Conservation (phyloP, 2,113 vertebrate species). For the Cardinalis cardinalis region DNA sequence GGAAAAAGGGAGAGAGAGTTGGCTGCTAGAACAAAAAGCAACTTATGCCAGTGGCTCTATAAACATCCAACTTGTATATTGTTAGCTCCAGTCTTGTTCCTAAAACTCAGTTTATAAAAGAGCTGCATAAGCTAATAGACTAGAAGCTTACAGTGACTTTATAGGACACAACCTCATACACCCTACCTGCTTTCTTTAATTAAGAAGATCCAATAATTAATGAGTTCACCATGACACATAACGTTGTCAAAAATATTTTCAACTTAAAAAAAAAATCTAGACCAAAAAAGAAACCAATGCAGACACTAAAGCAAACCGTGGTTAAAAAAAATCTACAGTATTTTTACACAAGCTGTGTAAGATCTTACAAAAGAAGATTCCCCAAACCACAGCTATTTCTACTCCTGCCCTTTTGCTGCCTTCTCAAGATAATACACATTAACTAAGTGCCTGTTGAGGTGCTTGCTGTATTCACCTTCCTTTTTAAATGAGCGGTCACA, state of each 20-base stretch:
- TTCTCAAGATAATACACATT: constrained; percentile 93
- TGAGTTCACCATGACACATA: constrained; percentile 34
- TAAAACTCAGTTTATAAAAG: constrained; percentile 10
- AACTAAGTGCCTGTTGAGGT: constrained; percentile 93
- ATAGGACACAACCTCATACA: constrained; percentile 17
- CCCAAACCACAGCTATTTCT: constrained; percentile 14
- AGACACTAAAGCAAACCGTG: constrained; percentile 51
- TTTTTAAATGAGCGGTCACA: constrained; percentile 90
- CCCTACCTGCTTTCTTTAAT: constrained; percentile 29
- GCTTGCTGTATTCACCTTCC: constrained; percentile 89
- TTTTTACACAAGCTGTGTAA: constrained; percentile 61
- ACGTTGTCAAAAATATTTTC: constrained; percentile 46
- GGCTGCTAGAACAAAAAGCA: constrained; percentile 39
- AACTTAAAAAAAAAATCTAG: constrained; percentile 11
- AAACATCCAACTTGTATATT: neutral
- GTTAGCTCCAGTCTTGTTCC: constrained; percentile 3
- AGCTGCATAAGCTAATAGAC: constrained; percentile 5
- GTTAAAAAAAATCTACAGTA: constrained; percentile 56
- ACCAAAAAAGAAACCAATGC: neutral
- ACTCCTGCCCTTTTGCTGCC: constrained; percentile 77
- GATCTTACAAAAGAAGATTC: constrained; percentile 38
- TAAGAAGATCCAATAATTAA: constrained; percentile 34
- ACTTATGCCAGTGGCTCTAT: constrained; percentile 3
- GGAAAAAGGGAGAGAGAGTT: neutral
- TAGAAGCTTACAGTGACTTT: constrained; percentile 30